phyloP scores from a whole-genome alignment of 1,140 invertebrate species.

The Drosophila nebulosa region DNA sequence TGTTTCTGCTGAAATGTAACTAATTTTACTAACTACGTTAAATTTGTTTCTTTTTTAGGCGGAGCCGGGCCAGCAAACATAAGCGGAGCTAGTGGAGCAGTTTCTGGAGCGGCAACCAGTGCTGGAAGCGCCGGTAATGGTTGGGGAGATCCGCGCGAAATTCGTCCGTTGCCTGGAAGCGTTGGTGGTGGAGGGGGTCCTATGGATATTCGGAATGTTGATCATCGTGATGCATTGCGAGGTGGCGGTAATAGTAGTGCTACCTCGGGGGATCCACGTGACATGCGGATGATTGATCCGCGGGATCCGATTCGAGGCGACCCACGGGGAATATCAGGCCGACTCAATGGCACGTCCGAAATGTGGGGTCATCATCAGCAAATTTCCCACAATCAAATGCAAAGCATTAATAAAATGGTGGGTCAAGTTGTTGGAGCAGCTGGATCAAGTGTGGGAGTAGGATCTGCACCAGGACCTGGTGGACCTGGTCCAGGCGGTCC shows the following conservation, averaged over 20 bases:
- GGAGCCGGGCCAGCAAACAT: conserved; percentile 41
- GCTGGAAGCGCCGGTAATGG: conserved; percentile 71
- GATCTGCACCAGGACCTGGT: conserved; percentile 7
- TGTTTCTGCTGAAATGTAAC: background rate
- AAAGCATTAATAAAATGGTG: conserved; percentile 78
- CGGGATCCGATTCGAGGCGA: conserved; percentile 86
- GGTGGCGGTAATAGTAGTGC: conserved; percentile 80
- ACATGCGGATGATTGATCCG: conserved; percentile 83
- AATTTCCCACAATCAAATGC: conserved; percentile 79
- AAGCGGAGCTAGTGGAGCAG: conserved; percentile 25
- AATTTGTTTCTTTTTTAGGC: conserved; percentile 21
- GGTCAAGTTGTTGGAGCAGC: conserved; percentile 77
- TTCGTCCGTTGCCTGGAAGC: conserved; percentile 52
- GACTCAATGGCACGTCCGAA: conserved; percentile 83
- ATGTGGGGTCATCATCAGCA: conserved; percentile 90
- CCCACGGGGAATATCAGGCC: conserved; percentile 86
- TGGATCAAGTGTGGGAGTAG: conserved; percentile 32
- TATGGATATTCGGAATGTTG: conserved; percentile 61
- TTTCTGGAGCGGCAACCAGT: conserved; percentile 30
- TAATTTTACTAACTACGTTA: background rate
- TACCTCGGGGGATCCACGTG: conserved; percentile 82
- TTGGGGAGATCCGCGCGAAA: conserved; percentile 82
- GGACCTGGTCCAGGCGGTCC: conserved; percentile 30
- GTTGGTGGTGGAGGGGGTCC: conserved; percentile 29
- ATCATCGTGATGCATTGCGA: conserved; percentile 64